Evolutionary conservation across 1,140 invertebrate genomes (phyloP).

Genomic region (Oedothorax gibbosus): DNA sequence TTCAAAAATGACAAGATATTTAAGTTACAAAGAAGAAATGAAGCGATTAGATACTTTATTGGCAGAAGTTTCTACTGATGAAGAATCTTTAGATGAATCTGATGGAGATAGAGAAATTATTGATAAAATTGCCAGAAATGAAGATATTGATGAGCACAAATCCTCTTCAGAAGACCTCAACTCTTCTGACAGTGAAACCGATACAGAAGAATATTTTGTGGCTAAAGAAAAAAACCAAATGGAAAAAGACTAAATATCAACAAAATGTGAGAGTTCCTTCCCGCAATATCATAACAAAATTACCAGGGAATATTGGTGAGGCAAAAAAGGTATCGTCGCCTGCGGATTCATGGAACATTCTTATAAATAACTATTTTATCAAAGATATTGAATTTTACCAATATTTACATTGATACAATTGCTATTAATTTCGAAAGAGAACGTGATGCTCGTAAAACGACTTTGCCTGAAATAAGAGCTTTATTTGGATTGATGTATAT

Average conservation of each 20-base stretch:
- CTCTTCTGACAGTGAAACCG: background rate
- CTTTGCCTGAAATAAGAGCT: slow-evolving; percentile 4
- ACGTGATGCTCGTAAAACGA: background rate
- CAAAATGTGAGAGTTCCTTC: background rate
- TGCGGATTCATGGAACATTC: background rate
- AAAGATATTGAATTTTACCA: too few relatives aligned
- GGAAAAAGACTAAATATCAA: background rate
- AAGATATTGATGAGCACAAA: background rate
- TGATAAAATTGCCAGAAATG: background rate
- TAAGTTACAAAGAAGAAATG: slow-evolving; percentile 29
- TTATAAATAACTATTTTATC: too few relatives aligned
- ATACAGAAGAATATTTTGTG: background rate
- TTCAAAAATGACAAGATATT: background rate
- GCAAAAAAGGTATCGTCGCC: too few relatives aligned
- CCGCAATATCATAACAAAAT: background rate
- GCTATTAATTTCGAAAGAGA: background rate
- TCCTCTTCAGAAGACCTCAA: background rate
- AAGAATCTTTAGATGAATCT: background rate
- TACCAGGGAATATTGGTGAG: background rate
- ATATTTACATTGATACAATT: slow-evolving; percentile 6
- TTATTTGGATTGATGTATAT: slow-evolving; percentile 46
- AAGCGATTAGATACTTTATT: background rate
- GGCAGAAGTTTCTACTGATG: background rate
- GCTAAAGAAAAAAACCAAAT: background rate
- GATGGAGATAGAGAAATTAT: background rate